Conservation (phyloP, 92 coral and sea anemone genomes). For the Porites rus region DNA sequence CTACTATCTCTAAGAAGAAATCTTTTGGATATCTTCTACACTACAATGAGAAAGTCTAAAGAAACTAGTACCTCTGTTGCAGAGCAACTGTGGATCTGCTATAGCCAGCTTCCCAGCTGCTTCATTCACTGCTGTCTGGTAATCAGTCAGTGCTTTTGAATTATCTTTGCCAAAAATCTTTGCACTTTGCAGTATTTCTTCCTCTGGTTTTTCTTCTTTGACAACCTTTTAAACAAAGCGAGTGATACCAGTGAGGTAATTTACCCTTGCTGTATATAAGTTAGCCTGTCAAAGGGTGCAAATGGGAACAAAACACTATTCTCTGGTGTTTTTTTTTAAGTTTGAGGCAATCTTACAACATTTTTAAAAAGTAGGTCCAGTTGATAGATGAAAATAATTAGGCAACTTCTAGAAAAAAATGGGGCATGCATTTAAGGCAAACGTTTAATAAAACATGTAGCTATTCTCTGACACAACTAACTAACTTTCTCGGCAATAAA, state of each 20-base stretch:
- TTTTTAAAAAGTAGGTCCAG: neutral
- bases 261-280: slow-evolving; percentile 2
- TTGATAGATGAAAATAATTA: neutral
- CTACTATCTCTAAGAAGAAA: neutral
- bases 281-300: neutral
- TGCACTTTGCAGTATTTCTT: slow-evolving; percentile 18
- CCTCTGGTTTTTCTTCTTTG: slow-evolving; percentile 10
- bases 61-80: slow-evolving; percentile 51
- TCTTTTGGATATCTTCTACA: neutral
- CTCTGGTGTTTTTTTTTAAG: too few species aligned
- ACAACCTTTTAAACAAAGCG: neutral
- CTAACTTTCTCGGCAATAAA: slow-evolving; percentile 5
- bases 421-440: neutral
- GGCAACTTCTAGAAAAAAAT: neutral
- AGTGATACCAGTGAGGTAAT: neutral
- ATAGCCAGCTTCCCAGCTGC: slow-evolving; percentile 60
- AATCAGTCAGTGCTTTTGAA: slow-evolving; percentile 19
- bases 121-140: slow-evolving; percentile 63
- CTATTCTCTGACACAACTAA: slow-evolving; percentile 1
- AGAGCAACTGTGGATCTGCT: slow-evolving; percentile 50
- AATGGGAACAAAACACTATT: neutral
- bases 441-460: neutral
- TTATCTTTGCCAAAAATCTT: slow-evolving; percentile 25
- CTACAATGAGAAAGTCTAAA: neutral
- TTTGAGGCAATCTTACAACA: too few species aligned